Base-by-base conservation (phyloP, 2,888 invertebrate species). In the Agrochola lota region DNA sequence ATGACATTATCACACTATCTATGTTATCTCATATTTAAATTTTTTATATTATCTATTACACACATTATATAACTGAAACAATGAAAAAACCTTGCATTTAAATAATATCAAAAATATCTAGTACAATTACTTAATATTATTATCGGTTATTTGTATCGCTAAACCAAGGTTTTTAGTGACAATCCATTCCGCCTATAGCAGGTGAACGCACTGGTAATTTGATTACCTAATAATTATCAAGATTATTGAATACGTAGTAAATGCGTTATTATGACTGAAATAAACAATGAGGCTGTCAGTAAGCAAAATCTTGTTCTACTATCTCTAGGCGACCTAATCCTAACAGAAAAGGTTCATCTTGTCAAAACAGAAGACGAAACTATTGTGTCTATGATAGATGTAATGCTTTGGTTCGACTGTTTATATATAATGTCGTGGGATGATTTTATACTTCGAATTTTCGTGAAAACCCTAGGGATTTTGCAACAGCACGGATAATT, bases 41-140 rank as follows among this genome's bases (percentile, higher is more conserved):
- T 49, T 81, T 57, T 6, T 59, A 80, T 49, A 57, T 80, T 78
- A 78, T 78, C 80, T 80, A 40, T 78, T 72, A 79, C 46, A 46
- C 9, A 55, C 9, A 46, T 77, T 77, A 77, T 23, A 26, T 80
- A 71, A 78, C 35, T 11, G 9, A 46, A 52, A 30, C 5, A 57
- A 60, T 52, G 5, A 15, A 23, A 74, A 59, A 74, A 6, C 11
- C 55, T 67, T 30, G 26, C 15, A 74, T 67, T 55, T 62, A 26
- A 60, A 49, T 23, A 49, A 49, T 23, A 57, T 81, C 62, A n/a
- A 80, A 40, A 30, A 69, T 43, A 60, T 62, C 11, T 66, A 20
- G 1, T 23, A 9, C 8, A 66, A 55, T 26, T 35, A 74, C 17
- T 66, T 72, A 35, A 46, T 40, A 64, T 55, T 69, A 57, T 75